phyloP scores from a whole-genome alignment of 2,797 vertebrate genomes.

The Poecile montanus region DNA sequence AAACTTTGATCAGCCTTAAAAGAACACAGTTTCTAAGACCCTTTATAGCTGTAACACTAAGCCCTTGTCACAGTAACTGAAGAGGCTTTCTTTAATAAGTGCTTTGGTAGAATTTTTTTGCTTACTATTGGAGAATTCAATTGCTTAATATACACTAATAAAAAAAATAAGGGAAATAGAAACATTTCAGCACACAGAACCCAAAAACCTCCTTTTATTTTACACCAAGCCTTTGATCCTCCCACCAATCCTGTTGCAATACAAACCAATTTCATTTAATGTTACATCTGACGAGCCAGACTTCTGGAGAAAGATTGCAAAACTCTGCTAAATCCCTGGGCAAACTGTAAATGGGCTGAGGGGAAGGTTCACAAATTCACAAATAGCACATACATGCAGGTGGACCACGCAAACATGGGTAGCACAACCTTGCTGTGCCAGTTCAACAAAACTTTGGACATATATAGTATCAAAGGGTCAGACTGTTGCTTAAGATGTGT shows the following conservation, averaged over 20 bases:
- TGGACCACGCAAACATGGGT: rapidly evolving
- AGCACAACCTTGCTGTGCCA: background rate
- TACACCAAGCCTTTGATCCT: conserved; percentile 39
- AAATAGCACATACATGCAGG: rapidly evolving
- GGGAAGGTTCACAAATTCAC: background rate
- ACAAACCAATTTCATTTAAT: conserved; percentile 17
- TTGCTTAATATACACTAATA: conserved; percentile 62
- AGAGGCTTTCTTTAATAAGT: conserved; percentile 48
- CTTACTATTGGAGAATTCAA: conserved; percentile 55
- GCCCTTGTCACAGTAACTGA: conserved; percentile 43
- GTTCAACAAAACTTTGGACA: background rate
- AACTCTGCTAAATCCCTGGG: background rate
- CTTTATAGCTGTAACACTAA: conserved; percentile 20
- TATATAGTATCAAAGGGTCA: background rate
- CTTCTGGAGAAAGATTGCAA: background rate
- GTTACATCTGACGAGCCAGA: background rate
- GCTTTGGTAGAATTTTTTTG: conserved; percentile 50
- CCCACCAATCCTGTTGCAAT: background rate
- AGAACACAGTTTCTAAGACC: conserved; percentile 31
- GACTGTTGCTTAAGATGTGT: background rate
- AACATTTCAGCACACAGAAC: conserved; percentile 6
- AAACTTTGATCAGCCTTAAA: conserved; percentile 66
- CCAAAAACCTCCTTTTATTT: conserved; percentile 34
- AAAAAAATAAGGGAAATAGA: conserved; percentile 40
- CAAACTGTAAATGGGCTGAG: background rate